Evolutionary conservation across 2,113 vertebrate genomes (phyloP), one percentile per base, ranked within the genome.

Genomic region (Jacana jacana): DNA sequence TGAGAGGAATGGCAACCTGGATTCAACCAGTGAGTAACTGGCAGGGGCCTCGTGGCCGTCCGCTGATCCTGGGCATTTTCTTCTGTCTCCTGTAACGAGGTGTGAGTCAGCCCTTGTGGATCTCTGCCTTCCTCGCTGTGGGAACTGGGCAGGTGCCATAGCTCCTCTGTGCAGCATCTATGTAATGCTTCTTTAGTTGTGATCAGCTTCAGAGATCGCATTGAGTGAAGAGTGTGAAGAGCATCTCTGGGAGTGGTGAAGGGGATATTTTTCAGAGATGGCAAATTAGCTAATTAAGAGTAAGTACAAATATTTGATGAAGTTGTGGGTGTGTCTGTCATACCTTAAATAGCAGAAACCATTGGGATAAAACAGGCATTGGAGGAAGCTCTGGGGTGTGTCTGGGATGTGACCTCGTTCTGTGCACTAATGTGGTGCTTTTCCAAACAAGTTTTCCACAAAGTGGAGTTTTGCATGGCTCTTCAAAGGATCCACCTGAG

Each of bases 41-140:
- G 84, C 94, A 92, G 81, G 48, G 52, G 57, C 52, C 61, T 37
- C 35, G 64, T 3, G 9, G 65, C 87, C 9, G 3, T 85, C 66
- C 2, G 4, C 78, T 95, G 0, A 40, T 79, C 48, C 70, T 63
- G 78, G 70, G 37, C 66, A 91, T 69, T 18, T 85, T 72, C 44
- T 72, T 11, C 22, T 54, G 52, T 65, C 63, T 93, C 49, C 57
- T 51, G 57, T 79, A 89, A 7, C 78, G 77, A 60, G 80, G 73
- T 92, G 89, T 96, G 95, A 95, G 91, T 96, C 95, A 96, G 78
- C 44, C 81, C 75, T 85, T 1, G 2, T 93, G 78, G 17, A 94
- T 82, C 81, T 89, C 31, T 85, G 95, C 91, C 87, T 87, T 69
- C 49, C 57, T 94, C 54, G 0, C 84, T 52, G 65, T 79, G 91